Evolutionary conservation across 2,888 invertebrate genomes (phyloP), one percentile per base, ranked within the genome.

Genomic region (Xestia sexstrigata): DNA sequence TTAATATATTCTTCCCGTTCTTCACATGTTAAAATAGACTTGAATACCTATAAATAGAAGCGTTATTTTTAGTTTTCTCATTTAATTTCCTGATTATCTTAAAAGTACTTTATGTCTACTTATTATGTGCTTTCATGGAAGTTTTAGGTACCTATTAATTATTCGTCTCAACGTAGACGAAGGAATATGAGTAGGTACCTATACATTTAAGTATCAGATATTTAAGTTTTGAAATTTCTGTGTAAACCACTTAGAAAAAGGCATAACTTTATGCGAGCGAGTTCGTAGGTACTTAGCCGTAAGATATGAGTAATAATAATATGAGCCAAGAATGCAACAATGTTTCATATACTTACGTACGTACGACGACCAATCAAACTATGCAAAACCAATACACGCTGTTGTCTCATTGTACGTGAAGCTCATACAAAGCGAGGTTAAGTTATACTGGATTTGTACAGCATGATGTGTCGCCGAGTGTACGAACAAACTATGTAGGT

Each of bases 1-100:
- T 76, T 79, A 49, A 63, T 58, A 73, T 74, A 67, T 69, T 65
- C 35, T 49, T 69, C 15, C 63, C 17, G 68, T 68, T 68, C 55
- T 63, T 65, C 17, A 58, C 17, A 23, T 26, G 23, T 69, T 49
- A 69, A 45, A 69, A 63, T 82, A 76, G 68, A 74, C 9, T 63
- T 23, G 17, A 35, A 42, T 73, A n/a, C n/a, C n/a, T n/a, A 66
- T 66, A 49, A 60, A 66, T 45, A 81, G 35, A 58, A 35, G 4
- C 47, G 52, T 65, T 80, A 80, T 80, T 58, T 65, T 49, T 49
- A 62, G n/a, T 62, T 20, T 45, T 70, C 4, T 26, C 15, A 15
- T n/a, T 65, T 15, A 42, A 42, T 65, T 65, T 42, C 15, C n/a
- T 23, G 5, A 9, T n/a, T 23, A 20, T 26, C 26, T 7, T 58